phyloP scores from a whole-genome alignment of 2,888 invertebrate genomes.

The Trileptium ribeirensis region DNA sequence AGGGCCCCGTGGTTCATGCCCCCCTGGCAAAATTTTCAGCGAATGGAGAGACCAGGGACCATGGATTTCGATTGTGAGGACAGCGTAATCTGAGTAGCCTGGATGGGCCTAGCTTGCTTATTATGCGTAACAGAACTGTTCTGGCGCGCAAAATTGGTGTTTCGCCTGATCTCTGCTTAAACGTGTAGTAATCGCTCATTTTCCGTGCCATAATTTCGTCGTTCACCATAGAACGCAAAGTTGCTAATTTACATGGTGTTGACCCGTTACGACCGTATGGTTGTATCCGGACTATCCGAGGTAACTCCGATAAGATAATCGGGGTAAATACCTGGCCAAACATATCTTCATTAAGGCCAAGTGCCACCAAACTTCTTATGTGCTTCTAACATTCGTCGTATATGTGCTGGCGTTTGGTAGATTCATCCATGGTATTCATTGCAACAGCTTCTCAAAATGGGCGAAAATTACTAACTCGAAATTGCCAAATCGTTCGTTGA shows the following conservation, averaged over 20 bases:
- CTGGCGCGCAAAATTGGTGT: not conserved
- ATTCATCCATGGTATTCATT: no score
- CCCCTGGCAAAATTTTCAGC: no score
- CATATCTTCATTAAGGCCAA: no score
- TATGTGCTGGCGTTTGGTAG: not conserved
- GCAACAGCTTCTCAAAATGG: not conserved
- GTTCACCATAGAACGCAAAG: no score
- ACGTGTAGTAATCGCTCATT: not conserved
- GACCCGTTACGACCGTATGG: no score
- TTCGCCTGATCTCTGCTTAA: no score
- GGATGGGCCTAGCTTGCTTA: not conserved
- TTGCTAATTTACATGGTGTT: no score
- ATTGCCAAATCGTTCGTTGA: conserved; percentile 1
- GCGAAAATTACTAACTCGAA: not conserved
- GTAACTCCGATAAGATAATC: not conserved
- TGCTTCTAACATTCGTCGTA: conserved; percentile 10
- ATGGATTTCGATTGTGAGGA: not conserved
- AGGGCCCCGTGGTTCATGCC: no score
- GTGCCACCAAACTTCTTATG: no score
- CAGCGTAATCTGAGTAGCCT: not conserved
- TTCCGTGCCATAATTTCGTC: not conserved
- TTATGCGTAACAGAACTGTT: not conserved
- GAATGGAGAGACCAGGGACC: no score
- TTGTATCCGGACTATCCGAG: no score
- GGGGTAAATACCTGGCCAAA: no score